Evolutionary conservation across 2,113 vertebrate genomes (phyloP), one percentile per base, ranked within the genome.

Genomic region (Lophochroa leadbeateri): DNA sequence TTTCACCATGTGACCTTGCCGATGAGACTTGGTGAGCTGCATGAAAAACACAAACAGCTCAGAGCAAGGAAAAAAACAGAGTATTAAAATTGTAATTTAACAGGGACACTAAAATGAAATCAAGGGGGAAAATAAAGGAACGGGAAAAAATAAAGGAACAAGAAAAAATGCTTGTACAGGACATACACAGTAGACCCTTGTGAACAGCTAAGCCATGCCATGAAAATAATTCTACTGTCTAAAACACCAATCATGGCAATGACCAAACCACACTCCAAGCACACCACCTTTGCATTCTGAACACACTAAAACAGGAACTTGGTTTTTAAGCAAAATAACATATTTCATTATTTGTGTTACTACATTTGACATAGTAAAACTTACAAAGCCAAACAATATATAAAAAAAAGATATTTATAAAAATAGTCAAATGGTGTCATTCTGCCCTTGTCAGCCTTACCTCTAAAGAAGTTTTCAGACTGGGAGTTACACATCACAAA

Each of bases 1-100:
- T 97, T 99, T 99, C 84, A 99, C 99, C 99, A 99, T 99, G 97
- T 99, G 99, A 79, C 99, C 99, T 93, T 99, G 99, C 25, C 99
- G 98, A 96, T 99, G 99, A 94, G 99, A 99, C 96, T 99, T 99
- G 3, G 99, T 99, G 95, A 99, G 98, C 99, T 99, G 95, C 29
- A 37, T 61, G 46, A 55, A 94, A 92, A 17, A n/a, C 3, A 78
- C 15, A 93, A 91, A 86, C 37, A 64, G 11, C 13, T 65, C 2
- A 4, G 5, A 74, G 20, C 2, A 79, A 80, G 46, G 58, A 77
- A 84, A 82, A 74, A 58, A 58, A 0, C 55, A 58, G 2, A 91
- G 11, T 46, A 63, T 1, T 13, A 12, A 72, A 81, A 24, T 10
- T 12, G 5, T 16, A 50, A 68, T 41, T 77, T 64, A 76, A 63